phyloP scores from a whole-genome alignment of 2,797 vertebrate genomes.

The Gymnodraco acuticeps region DNA sequence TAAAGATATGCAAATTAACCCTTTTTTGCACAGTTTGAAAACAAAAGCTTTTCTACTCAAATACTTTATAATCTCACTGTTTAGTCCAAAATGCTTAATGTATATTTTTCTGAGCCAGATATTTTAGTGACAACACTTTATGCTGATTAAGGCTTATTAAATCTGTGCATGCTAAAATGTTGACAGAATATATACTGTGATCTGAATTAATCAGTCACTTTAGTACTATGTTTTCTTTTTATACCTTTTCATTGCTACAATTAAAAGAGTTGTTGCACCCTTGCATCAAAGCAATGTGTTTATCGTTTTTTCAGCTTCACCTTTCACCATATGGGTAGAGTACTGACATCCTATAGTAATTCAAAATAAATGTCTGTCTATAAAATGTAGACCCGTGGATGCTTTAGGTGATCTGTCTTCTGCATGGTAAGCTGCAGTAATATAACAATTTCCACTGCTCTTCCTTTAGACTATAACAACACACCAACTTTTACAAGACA shows the following conservation, averaged over 20 bases:
- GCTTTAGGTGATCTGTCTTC: not conserved
- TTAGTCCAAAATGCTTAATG: not conserved
- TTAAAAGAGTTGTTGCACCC: slow-evolving; percentile 7
- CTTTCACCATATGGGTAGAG: not conserved
- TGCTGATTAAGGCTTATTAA: slow-evolving; percentile 2
- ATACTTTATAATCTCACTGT: not conserved
- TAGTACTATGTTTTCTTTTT: slow-evolving; percentile 35
- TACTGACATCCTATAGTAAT: not conserved
- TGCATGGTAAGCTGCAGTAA: not conserved
- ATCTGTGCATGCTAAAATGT: slow-evolving; percentile 17
- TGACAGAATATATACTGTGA: not conserved
- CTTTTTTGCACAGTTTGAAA: slow-evolving; percentile 1
- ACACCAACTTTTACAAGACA: not conserved
- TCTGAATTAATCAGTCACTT: slow-evolving; percentile 10
- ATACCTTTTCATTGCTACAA: slow-evolving; percentile 3
- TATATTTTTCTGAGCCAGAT: not conserved
- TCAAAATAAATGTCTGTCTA: not conserved
- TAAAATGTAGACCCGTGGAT: not conserved
- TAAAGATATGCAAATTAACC: not conserved
- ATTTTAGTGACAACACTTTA: slow-evolving; percentile 13
- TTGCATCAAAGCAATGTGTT: not conserved
- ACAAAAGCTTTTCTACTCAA: not conserved
- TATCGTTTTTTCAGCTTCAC: not conserved
- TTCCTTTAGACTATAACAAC: not conserved
- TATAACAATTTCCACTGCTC: not conserved